Conservation (phyloP, 2,888 invertebrate genomes). For the Acrobasis consociella region DNA sequence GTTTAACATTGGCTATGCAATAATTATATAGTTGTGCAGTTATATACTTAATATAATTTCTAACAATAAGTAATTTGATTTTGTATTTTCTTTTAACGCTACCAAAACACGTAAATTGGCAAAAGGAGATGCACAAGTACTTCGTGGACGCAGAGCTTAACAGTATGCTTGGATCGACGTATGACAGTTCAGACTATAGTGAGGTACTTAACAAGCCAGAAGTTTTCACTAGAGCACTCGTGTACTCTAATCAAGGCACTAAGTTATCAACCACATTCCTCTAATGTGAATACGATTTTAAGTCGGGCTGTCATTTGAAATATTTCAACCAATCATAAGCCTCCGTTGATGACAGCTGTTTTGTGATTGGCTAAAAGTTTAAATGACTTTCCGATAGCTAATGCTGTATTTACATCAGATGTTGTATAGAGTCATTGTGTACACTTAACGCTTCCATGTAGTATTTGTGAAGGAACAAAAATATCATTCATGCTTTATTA, state of each 20-base stretch:
- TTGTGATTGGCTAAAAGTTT: constrained; percentile 28
- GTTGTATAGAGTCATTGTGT: constrained; percentile 28
- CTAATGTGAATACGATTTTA: constrained; percentile 32
- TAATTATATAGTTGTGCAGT: background rate
- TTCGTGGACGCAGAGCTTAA: constrained; percentile 92
- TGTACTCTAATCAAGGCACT: constrained; percentile 27
- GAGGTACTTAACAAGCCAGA: constrained; percentile 64
- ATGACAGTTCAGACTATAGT: constrained; percentile 80
- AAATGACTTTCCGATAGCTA: constrained; percentile 8
- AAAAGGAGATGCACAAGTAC: constrained; percentile 90
- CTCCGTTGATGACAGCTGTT: background rate
- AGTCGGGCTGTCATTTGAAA: constrained; percentile 12
- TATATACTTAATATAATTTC: constrained; percentile 33
- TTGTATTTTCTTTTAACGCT: constrained; percentile 77
- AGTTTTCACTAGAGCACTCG: constrained; percentile 33
- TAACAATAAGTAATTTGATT: constrained; percentile 58
- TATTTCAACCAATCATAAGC: constrained; percentile 26
- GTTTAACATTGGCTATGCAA: background rate
- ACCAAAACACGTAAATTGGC: constrained; percentile 78
- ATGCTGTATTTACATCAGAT: constrained; percentile 31
- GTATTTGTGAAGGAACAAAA: constrained; percentile 64
- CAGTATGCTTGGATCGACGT: constrained; percentile 86
- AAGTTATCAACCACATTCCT: constrained; percentile 26
- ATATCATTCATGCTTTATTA: constrained; percentile 57
- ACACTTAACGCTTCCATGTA: constrained; percentile 65